phyloP scores from a whole-genome alignment of 30 jellyfish, hydroid and myxozoan species.

The Rhopilema esculentum region DNA sequence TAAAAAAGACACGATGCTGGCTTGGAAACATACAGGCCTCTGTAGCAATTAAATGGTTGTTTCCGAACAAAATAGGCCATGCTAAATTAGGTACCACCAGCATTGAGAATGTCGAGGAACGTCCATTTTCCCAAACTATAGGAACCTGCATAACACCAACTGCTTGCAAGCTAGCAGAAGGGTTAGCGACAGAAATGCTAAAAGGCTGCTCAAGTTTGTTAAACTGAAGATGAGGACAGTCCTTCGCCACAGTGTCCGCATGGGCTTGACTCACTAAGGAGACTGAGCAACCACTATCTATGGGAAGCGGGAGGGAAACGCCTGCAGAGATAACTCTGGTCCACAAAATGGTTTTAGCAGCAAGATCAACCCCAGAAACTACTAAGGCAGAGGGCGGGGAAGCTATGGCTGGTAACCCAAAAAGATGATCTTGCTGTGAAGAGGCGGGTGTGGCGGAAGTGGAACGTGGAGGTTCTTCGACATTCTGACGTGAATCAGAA shows the following conservation, averaged over 20 bases:
- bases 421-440: no score
- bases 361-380: slow-evolving; percentile 38
- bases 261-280: background rate
- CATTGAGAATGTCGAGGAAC: slow-evolving; percentile 39
- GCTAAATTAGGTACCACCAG: slow-evolving; percentile 43
- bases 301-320: no score
- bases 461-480: no score
- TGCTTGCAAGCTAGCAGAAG: slow-evolving; percentile 14
- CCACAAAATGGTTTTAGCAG: slow-evolving; percentile 19
- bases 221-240: slow-evolving; percentile 23
- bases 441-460: no score
- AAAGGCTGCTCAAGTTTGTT: slow-evolving; percentile 26
- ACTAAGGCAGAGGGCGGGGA: no score
- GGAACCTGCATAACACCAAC: slow-evolving; percentile 58
- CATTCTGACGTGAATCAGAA: no score
- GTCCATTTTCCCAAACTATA: slow-evolving; percentile 31
- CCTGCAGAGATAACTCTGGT: no score
- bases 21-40: slow-evolving; percentile 9
- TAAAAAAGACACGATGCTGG: slow-evolving; percentile 18
- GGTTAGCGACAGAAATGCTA: slow-evolving; percentile 37
- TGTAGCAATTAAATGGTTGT: no score
- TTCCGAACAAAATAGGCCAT: no score
- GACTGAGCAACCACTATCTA: slow-evolving; percentile 17
- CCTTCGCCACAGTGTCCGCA: background rate
- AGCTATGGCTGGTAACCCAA: no score